Percentiles rank a stretch among this genome's conserved stretches.
Evolutionary conservation across 2,888 invertebrate species (phyloP).

Genomic region (Lissonota sp.): DNA sequence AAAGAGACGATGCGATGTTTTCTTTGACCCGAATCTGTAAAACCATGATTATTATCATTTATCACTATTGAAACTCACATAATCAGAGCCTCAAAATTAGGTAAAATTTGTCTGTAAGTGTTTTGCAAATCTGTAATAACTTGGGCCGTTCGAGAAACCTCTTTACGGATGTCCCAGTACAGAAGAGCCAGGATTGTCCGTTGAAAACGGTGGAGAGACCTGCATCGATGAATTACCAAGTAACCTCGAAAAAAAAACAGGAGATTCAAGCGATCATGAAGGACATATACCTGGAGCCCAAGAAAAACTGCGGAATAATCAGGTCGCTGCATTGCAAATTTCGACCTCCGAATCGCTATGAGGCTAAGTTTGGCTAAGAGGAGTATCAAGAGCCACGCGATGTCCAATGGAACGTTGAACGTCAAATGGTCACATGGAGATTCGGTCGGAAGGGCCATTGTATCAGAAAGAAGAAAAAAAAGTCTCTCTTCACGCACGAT

Average conservation of each 20-base stretch:
- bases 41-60: conserved; percentile 37
- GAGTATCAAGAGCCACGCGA: conserved; percentile 42
- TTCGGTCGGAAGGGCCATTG: conserved; percentile 5
- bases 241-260: conserved; percentile 30
- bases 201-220: conserved; percentile 18
- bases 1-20: conserved; percentile 19
- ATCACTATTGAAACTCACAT: neutral
- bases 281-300: conserved; percentile 39
- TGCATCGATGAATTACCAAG: conserved; percentile 26
- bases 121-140: conserved; percentile 3
- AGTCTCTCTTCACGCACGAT: conserved; percentile 68
- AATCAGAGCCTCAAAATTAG: too few relatives aligned
- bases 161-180: conserved; percentile 12
- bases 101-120: neutral
- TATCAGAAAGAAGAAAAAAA: conserved; percentile 38
- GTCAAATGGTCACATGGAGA: neutral
- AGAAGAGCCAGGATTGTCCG: conserved; percentile 43
- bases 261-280: conserved; percentile 52
- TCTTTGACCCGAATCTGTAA: neutral
- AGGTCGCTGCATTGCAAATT: conserved; percentile 55
- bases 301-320: conserved; percentile 63
- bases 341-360: too few relatives aligned
- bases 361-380: conserved; percentile 59
- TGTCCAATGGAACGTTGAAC: conserved; percentile 41
- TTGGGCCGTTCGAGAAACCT: conserved; percentile 26